Percentiles rank a stretch among this genome's conserved stretches.
These are phyloP conservation scores for Calliphora vomitoria DNA, from an alignment of 2,888 invertebrate species.

Conservation along the genomic window DNA sequence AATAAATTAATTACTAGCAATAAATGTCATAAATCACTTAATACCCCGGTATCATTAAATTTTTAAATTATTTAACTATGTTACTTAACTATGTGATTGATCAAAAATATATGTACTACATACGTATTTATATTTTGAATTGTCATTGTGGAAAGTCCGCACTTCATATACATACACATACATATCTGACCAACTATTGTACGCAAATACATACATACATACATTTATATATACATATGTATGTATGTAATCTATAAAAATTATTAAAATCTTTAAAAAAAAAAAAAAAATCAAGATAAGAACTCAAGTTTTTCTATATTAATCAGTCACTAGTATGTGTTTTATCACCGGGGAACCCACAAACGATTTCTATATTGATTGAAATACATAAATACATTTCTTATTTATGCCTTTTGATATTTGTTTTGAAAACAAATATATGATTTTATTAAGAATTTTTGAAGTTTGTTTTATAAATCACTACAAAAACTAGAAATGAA, in stretches of 20 bases:
- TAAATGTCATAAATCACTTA: too few species aligned
- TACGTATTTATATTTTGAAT: too few species aligned
- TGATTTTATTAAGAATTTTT: neutral
- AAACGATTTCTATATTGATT: neutral
- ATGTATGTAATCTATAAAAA: neutral
- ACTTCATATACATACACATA: neutral
- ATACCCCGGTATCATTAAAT: too few species aligned
- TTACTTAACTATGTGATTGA: too few species aligned
- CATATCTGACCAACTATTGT: neutral
- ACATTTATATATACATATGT: neutral
- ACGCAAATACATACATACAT: neutral
- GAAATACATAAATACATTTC: too few species aligned
- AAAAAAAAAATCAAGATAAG: neutral
- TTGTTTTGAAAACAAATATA: neutral
- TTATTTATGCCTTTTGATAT: neutral
- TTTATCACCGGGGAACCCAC: neutral
- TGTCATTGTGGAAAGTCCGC: neutral
- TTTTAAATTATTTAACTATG: too few species aligned
- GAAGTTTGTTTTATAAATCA: neutral
- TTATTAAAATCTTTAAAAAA: neutral
- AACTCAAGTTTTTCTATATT: neutral
- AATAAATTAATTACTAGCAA: too few species aligned
- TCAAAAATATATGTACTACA: too few species aligned
- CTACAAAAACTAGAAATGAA: too few species aligned
- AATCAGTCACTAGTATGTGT: neutral